A percentile compares a stretch with the other conserved stretches of the same genome.
Conservation (phyloP, 1,140 invertebrate genomes). For the Pogonus chalceus region DNA sequence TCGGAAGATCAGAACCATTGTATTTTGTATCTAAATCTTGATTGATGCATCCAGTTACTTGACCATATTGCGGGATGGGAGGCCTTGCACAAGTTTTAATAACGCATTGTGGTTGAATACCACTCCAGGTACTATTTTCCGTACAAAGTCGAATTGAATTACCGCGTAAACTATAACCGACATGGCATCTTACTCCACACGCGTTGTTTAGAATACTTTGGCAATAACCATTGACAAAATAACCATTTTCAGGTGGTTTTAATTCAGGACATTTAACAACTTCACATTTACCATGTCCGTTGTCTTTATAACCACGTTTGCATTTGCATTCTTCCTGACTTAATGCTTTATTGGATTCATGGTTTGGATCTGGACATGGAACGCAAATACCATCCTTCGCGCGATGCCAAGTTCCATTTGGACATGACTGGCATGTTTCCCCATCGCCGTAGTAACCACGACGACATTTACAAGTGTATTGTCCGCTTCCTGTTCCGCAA, state of each 20-base stretch:
- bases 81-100: slow-evolving; percentile 52
- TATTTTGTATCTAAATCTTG: slow-evolving; percentile 33
- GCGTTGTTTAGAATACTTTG: slow-evolving; percentile 57
- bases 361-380: slow-evolving; percentile 54
- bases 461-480: slow-evolving; percentile 56
- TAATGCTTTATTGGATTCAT: slow-evolving; percentile 42
- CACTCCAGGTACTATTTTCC: slow-evolving; percentile 56
- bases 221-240: slow-evolving; percentile 54
- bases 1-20: slow-evolving; percentile 22
- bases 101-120: slow-evolving; percentile 47
- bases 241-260: slow-evolving; percentile 50
- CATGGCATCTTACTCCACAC: slow-evolving; percentile 55
- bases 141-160: slow-evolving; percentile 56
- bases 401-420: slow-evolving; percentile 35
- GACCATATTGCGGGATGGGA: slow-evolving; percentile 44
- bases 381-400: slow-evolving; percentile 45
- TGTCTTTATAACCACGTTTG: slow-evolving; percentile 30
- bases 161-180: slow-evolving; percentile 53
- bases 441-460: slow-evolving; percentile 58
- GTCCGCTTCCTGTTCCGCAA: slow-evolving; percentile 57
- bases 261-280: slow-evolving; percentile 51
- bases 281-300: slow-evolving; percentile 28
- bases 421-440: slow-evolving; percentile 31
- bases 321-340: slow-evolving; percentile 47
- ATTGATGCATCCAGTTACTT: slow-evolving; percentile 44